These are phyloP conservation scores for Ferrisia virgata DNA, from an alignment of 2,888 invertebrate genomes.

Conservation along the genomic window DNA sequence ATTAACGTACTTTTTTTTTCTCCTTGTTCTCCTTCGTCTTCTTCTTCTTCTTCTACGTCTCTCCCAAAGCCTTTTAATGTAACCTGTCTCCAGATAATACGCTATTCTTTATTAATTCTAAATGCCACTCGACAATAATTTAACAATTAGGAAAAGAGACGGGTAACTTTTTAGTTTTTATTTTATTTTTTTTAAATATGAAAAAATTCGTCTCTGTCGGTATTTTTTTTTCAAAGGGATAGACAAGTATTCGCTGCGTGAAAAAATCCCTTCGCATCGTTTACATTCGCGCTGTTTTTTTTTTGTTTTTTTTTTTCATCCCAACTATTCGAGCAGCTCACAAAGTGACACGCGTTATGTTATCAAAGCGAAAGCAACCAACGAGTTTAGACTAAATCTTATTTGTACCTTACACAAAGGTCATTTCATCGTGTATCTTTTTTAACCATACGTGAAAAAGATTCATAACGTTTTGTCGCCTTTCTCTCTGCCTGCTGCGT, in stretches of 20 bases:
- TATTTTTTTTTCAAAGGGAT: neutral
- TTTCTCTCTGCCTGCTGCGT: neutral
- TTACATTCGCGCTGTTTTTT: too few species aligned
- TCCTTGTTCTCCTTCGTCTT: neutral
- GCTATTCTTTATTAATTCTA: neutral
- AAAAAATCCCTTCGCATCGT: neutral
- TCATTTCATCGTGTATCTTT: neutral
- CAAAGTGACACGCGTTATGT: neutral
- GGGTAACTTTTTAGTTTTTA: neutral
- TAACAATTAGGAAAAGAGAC: neutral
- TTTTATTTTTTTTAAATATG: neutral
- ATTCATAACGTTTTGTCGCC: neutral
- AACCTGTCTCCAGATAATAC: neutral
- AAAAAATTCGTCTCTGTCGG: neutral
- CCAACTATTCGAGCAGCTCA: neutral
- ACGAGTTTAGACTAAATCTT: neutral
- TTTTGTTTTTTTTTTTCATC: neutral
- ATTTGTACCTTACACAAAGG: neutral
- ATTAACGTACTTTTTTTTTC: neutral
- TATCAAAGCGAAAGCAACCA: neutral
- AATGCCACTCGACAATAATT: conserved; percentile 10
- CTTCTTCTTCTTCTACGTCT: neutral
- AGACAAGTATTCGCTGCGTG: neutral
- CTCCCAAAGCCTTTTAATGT: neutral
- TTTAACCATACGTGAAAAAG: neutral